Base-by-base conservation (phyloP, 2,797 vertebrate genomes). In the Channallabes apus region DNA sequence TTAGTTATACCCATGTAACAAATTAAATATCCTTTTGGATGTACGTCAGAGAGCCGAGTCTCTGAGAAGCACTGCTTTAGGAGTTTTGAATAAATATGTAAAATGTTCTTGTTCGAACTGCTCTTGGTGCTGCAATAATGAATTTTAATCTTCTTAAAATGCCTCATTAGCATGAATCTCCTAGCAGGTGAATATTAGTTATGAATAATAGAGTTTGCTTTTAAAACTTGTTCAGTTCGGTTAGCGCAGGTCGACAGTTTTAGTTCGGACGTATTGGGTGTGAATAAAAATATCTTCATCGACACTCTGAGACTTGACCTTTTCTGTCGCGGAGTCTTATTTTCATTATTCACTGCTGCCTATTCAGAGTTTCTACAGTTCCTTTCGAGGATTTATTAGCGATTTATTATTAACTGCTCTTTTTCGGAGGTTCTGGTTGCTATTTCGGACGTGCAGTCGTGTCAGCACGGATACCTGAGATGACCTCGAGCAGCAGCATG, bases 401-500 rank as follows among this genome's bases (percentile, higher is more conserved):
- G 68, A 59, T 77, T 64, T 62, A 80, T 80, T 32, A 80, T 64
- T n/a, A 80, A 78, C 51, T 62, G n/a, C 9, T 29, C 35, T 81
- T 32, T 54, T 65, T 62, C 7, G 41, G 6, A 29, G 20, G 56
- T 41, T 71, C 67, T 85, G 3, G 41, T 15, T 62, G 20, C 58
- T 22, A 76, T 76, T 41, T 77, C 11, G 29, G 75, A 77, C 35
- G 17, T 38, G 61, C 14, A 0, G 20, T 32, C 11, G 5, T 78
- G 54, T 56, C 35, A 24, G 12, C 41, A 20, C 75, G 27, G n/a
- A 83, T 85, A 96, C 96, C 96, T 93, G 96, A 96, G 88, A 98
- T 98, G 90, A 98, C 97, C 92, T 97, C 97, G 91, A 98, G 93
- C 86, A 98, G 94, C 91, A 98, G 93, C 97, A 98, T 97, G 90